These are phyloP conservation scores for Sinocyclocheilus rhinocerous DNA, from an alignment of 2,113 vertebrate genomes.

Conservation along the genomic window DNA sequence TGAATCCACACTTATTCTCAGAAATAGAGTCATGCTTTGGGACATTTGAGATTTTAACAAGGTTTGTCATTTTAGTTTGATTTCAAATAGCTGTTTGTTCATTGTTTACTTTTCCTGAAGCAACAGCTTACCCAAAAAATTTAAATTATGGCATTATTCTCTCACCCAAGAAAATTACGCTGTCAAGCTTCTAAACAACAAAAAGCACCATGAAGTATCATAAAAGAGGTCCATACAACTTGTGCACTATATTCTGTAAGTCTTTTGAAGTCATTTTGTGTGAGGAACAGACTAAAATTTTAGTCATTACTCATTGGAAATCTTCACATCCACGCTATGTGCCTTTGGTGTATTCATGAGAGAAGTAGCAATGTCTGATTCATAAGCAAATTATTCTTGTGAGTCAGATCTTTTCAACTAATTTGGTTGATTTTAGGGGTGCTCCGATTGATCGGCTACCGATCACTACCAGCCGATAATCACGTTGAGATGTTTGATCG, in stretches of 20 bases:
- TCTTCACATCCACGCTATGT: too few relatives aligned
- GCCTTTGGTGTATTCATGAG: too few relatives aligned
- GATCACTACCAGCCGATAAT: too few relatives aligned
- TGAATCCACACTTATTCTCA: slow-evolving; percentile 9
- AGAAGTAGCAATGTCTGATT: neutral
- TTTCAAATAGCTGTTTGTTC: neutral
- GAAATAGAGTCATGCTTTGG: neutral
- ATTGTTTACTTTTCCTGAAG: neutral
- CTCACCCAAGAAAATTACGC: neutral
- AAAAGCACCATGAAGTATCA: neutral
- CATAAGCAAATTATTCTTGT: neutral
- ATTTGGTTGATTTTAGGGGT: neutral
- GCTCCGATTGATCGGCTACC: too few relatives aligned
- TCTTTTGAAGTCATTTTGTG: too few relatives aligned
- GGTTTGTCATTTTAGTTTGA: neutral
- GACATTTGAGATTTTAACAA: neutral
- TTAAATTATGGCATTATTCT: neutral
- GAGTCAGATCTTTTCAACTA: neutral
- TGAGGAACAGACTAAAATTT: too few relatives aligned
- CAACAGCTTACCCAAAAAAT: neutral
- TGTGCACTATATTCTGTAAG: too few relatives aligned
- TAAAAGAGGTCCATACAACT: too few relatives aligned
- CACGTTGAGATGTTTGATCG: too few relatives aligned
- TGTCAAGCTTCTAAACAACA: neutral
- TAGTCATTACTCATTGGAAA: too few relatives aligned